Base-by-base conservation (phyloP, 1,140 invertebrate species). In the Aphidius ervi region DNA sequence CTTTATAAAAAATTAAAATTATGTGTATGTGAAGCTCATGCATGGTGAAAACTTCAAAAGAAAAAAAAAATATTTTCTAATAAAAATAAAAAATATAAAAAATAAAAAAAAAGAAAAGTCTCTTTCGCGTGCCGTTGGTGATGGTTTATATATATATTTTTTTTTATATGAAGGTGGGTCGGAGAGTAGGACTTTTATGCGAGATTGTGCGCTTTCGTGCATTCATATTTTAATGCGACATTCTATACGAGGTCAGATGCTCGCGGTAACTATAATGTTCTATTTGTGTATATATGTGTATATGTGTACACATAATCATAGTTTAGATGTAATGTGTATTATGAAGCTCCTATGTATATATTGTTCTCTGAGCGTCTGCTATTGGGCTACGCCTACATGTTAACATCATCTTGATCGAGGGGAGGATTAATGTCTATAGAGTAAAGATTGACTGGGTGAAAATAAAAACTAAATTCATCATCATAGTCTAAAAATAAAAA, bases 181-280 rank as follows among this genome's bases (percentile, higher is more conserved):
- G 4, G 4, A 31, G 23, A 31, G 23, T 31, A 16, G 1, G 16
- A 16, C 16, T 16, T 31, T 31, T 31, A 31, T 31, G 23, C 4
- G 23, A 63, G 54, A 67, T 63, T 16, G 16, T 65, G 61, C 63
- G 55, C 58, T 65, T 68, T 62, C 64, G 56, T 65, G 64, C 67
- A 77, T 79, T 79, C 71, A 74, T 77, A 78, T 79, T 78, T 61
- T 78, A 78, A 78, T 77, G 68, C 64, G 74, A 74, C 68, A 76
- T 72, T 72, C 64, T 76, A 74, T 56, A 67, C 70, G 68, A 71
- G 70, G 70, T 77, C 75, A 72, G 74, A 78, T 77, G 75, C 68
- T 70, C 52, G 39, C 6, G 60, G 74, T 72, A 76, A 73, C 70
- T 63, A 63, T 61, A 66, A 70, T 56, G 73, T 73, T 75, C 69